Evolutionary conservation across 2,888 invertebrate genomes (phyloP), one percentile per base, ranked within the genome.

Genomic region (Drepana falcataria): DNA sequence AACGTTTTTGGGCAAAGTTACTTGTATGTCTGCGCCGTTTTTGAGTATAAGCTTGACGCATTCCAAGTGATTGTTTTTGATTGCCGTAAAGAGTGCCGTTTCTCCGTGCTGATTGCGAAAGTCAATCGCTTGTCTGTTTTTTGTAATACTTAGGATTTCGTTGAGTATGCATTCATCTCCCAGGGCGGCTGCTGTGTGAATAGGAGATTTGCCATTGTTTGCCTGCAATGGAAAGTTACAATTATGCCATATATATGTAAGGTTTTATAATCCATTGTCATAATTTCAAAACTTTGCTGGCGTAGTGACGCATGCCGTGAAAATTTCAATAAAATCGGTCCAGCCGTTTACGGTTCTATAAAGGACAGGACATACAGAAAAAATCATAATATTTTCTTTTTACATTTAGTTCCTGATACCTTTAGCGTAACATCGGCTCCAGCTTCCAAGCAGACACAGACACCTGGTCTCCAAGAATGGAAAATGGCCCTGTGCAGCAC

Each of bases 401-500:
- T 21, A 21, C 21, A 21, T 21, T 21, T 21, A 21, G 21, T 21
- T 21, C 21, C 21, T 35, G 47, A 56, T 73, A 89, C 89, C 79
- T 81, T 87, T 35, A 87, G 68, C 3, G 87, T 86, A 4, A 92
- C 86, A 66, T 92, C 89, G 56, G 92, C 92, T 0, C 91, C 91
- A 7, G 91, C 83, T 64, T 92, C 92, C 48, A 93, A 69, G 2
- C 92, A 85, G 1, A 92, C 81, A 52, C 87, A 87, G 0, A 92
- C 91, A 0, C 92, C 92, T 2, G 87, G 81, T 4, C 88, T 85
- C 92, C 93, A 92, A 0, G 87, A 85, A 0, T 82, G 82, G 56
- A 87, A 84, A 0, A 93, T 86, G 2, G 92, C 92, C 1, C 85
- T 74, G 61, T 92, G 92, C 3, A 93, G 73, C 0, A 92, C 90